Evolutionary conservation across 2,797 vertebrate species (phyloP), one percentile per base, ranked within the genome.

Genomic region (Gastrophryne carolinensis): DNA sequence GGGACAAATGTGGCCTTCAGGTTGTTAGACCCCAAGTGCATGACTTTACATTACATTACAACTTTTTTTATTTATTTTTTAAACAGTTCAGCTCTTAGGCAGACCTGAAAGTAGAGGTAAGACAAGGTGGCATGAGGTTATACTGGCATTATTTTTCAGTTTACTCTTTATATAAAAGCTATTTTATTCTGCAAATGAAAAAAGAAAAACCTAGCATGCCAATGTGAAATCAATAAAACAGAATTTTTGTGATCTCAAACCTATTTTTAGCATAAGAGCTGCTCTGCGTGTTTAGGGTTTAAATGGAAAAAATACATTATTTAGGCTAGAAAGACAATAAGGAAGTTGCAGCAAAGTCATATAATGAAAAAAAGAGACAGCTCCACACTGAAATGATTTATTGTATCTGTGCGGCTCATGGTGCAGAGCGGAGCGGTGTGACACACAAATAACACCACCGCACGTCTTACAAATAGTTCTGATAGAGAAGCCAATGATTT

Each of bases 361-460:
- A 41, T 39, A 62, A 61, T 75, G 41, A 62, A 61, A 70, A 47
- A 68, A 67, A 52, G 44, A 67, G 41, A 62, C 73, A 32, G 44
- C 64, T 41, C 15, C 53, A 62, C 64, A 62, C 53, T 68, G 54
- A 53, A 62, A 68, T 68, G 73, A 75, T 75, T 53, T 50, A 75
- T 75, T 67, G 37, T 37, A 44, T 53, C 30, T 41, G 13, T 12
- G 37, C 17, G 27, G 47, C 26, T 58, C 44, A 30, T 61, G 57
- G 50, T 53, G 56, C 49, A 37, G 56, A 12, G 35, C 47, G 53
- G 44, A 68, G 30, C 26, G 44, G 34, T 12, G 21, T 52, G 53
- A 75, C 39, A 35, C n/a, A 21, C 23, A 57, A 66, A 75, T 67
- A 67, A 67, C 53, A 67, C 60, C 34, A 49, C 13, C 41, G 73